Base-by-base conservation (phyloP, 1,140 invertebrate genomes). In the Popillia japonica region DNA sequence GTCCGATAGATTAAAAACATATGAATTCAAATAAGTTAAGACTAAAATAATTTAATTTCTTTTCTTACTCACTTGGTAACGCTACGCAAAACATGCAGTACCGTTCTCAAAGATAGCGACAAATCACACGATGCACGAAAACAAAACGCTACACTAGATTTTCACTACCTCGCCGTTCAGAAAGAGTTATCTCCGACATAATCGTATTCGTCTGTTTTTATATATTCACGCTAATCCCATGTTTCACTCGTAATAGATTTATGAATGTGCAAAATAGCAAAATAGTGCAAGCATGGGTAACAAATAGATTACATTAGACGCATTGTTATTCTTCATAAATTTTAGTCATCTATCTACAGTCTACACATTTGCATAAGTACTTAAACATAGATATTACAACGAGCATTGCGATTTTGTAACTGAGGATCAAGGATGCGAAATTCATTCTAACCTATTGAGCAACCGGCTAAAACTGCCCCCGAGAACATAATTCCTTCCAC, bases 191-290 rank as follows among this genome's bases (percentile, higher is more conserved):
- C 48, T 14, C 48, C 11, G 3, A n/a, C 48, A 14, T 55, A 55
- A 55, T 55, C 48, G 6, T 3, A 6, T 55, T 55, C 7, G 14
- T 17, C n/a, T n/a, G 1, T 14, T 55, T 55, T 55, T 55, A 55
- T 55, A 55, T 17, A 55, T n/a, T 55, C 17, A 7, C 48, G 14
- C 48, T 55, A 55, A 55, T 55, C 48, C 48, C 48, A 17, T 55
- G 48, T 55, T 55, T 55, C n/a, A 55, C 48, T 2, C 17, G 14
- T 55, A 55, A 55, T 55, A 55, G 48, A 55, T 55, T 55, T 55
- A 55, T 55, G 48, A 17, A n/a, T 2, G 14, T 55, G 48, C 11
- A n/a, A 55, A 55, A 55, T 55, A 55, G 48, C 2, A 55, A 55
- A 55, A 55, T 55, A 55, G 48, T 17, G n/a, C 3, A 17, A 55